Evolutionary conservation across 2,888 invertebrate genomes (phyloP), one percentile per base, ranked within the genome.

Genomic region (Ormia ochracea): DNA sequence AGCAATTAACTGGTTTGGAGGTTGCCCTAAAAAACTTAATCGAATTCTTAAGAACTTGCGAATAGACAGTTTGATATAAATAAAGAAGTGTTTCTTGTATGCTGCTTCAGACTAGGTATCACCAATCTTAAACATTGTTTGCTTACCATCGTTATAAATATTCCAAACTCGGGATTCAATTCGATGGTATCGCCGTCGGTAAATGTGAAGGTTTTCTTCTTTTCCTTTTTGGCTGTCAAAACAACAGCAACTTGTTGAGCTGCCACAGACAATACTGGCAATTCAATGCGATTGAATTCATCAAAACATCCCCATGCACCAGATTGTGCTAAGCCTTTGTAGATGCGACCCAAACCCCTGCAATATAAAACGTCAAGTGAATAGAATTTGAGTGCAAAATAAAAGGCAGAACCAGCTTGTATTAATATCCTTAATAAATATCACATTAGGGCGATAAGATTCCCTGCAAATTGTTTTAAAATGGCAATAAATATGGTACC

Each of bases 231-330:
- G 54, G 97, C 96, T 0, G 95, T 93, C 10, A 98, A 91, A 10
- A 98, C 96, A 0, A 96, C 96, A 14, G 98, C 97, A 19, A 98
- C 96, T 90, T 98, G 98, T 90, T 98, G 98, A 1, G 98, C 98
- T 1, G 98, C 98, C 3, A 98, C 98, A 0, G 96, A 96, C 17
- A 96, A 88, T 1, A 98, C 98, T 0, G 98, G 98, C 70, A 98
- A 90, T 89, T 98, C 98, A 78, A 98, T 98, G 31, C 96, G 92
- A 90, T 98, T 98, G 90, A 98, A 98, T 91, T 98, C 98, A 89
- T 98, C 98, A 89, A 98, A 98, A 86, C 98, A 98, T 1, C 98
- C 98, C 98, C 98, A 98, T 0, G 97, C 94, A 2, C 98, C 98
- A 4, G 98, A 97, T 89, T 98, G 98, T 0, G 98, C 95, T 59